A percentile compares a stretch with the other conserved stretches of the same genome.
These are phyloP conservation scores for Aquatica leii DNA, from an alignment of 2,888 invertebrate species.

Conservation along the genomic window DNA sequence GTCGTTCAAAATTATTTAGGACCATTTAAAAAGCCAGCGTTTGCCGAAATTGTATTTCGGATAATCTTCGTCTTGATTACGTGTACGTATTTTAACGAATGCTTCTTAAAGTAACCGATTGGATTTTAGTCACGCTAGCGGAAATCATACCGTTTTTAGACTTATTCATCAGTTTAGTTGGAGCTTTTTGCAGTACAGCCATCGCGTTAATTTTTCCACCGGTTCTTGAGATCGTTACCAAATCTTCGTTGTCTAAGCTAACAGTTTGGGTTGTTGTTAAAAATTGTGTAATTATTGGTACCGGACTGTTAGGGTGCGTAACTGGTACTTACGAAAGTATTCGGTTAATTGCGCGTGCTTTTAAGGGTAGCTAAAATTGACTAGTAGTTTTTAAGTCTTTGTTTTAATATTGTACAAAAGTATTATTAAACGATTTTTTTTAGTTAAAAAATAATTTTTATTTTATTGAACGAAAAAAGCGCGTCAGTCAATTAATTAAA, in stretches of 20 bases:
- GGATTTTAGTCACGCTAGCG: conserved; percentile 76
- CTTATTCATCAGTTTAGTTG: conserved; percentile 89
- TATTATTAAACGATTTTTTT: no score
- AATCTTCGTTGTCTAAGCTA: conserved; percentile 67
- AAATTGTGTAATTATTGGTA: conserved; percentile 69
- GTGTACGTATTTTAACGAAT: conserved; percentile 66
- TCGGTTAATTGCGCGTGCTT: conserved; percentile 21
- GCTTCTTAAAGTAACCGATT: no score
- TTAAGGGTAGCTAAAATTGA: conserved; percentile 5
- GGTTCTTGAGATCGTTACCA: conserved; percentile 79
- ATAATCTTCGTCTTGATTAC: conserved; percentile 78
- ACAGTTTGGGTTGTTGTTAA: conserved; percentile 65
- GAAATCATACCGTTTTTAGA: conserved; percentile 86
- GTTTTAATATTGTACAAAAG: no score
- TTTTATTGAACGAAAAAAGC: no score
- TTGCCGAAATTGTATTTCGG: conserved; percentile 76
- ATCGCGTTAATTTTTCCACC: conserved; percentile 90
- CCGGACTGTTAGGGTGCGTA: conserved; percentile 75
- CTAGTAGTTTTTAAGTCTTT: no score
- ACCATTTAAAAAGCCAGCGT: conserved; percentile 65
- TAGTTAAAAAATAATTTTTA: no score
- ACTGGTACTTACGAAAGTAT: conserved; percentile 82
- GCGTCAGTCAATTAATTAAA: no score
- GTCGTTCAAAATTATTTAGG: conserved; percentile 65
- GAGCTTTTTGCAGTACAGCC: conserved; percentile 88